A percentile compares a stretch with the other conserved stretches of the same genome.
Evolutionary conservation across 2,113 vertebrate species (phyloP).

Genomic region (Setophaga coronata): DNA sequence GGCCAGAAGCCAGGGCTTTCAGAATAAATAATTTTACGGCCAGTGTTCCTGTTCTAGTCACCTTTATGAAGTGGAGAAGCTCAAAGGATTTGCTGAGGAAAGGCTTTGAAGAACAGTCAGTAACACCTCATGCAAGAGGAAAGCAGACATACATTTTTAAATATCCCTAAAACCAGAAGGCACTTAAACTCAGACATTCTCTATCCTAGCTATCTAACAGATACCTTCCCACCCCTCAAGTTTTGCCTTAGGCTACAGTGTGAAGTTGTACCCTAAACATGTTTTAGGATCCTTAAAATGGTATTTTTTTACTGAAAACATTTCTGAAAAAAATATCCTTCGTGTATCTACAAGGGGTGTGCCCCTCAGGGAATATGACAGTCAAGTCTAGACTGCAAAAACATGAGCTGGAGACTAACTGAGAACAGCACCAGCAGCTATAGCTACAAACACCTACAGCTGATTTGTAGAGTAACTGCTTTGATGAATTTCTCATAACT

Average conservation of each 20-base stretch:
- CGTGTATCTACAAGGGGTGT: accelerated
- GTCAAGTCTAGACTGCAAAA: not conserved
- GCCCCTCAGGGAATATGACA: not conserved
- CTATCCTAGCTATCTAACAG: not conserved
- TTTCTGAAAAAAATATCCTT: not conserved
- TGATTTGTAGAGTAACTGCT: not conserved
- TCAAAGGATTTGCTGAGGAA: not conserved
- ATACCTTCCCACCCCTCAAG: not conserved
- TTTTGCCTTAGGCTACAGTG: not conserved
- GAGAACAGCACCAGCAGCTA: not conserved
- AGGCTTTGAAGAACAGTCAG: not conserved
- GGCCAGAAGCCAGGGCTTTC: not conserved
- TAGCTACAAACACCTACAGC: not conserved
- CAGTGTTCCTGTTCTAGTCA: not conserved
- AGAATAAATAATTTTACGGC: not conserved
- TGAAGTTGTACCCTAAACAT: not conserved
- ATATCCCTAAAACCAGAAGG: not conserved
- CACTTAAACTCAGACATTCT: not conserved
- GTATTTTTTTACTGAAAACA: not conserved
- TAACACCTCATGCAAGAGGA: not conserved
- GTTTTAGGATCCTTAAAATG: not conserved
- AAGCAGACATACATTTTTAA: not conserved
- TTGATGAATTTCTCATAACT: not conserved
- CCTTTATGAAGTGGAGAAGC: not conserved
- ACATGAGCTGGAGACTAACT: not conserved